phyloP scores from a whole-genome alignment of 2,888 invertebrate species.

The Amphipyra tragopoginis region DNA sequence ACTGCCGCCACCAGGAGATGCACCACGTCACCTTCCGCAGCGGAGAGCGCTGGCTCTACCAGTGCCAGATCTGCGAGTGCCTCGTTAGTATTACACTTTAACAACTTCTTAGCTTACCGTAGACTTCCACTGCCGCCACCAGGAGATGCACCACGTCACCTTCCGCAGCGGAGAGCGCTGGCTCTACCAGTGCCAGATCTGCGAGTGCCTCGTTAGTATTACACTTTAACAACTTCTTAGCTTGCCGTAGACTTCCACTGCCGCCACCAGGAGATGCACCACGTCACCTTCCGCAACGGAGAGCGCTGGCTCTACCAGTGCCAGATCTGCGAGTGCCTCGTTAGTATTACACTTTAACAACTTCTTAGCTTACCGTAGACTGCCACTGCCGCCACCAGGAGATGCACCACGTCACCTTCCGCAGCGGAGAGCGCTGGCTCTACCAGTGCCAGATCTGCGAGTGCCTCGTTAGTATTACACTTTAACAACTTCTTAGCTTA shows the following conservation, averaged over 20 bases:
- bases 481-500: too few relatives aligned
- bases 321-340: constrained; percentile 97
- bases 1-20: constrained; percentile 95
- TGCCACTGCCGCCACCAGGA: too few relatives aligned
- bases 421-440: constrained; percentile 96
- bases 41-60: constrained; percentile 96
- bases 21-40: constrained; percentile 93
- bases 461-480: constrained; percentile 92
- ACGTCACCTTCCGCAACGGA: constrained; percentile 94
- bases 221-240: background rate
- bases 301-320: constrained; percentile 97
- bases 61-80: constrained; percentile 98
- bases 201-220: constrained; percentile 95
- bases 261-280: constrained; percentile 94
- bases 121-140: constrained; percentile 93
- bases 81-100: constrained; percentile 88
- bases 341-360: constrained; percentile 79
- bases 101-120: background rate
- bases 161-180: constrained; percentile 96
- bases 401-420: too few relatives aligned
- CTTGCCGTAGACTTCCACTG: constrained; percentile 89
- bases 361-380: too few relatives aligned
- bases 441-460: constrained; percentile 98
- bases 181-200: constrained; percentile 97
- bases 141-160: constrained; percentile 93